These are phyloP conservation scores for Willisornis vidua DNA, from an alignment of 2,113 vertebrate species.

Conservation along the genomic window DNA sequence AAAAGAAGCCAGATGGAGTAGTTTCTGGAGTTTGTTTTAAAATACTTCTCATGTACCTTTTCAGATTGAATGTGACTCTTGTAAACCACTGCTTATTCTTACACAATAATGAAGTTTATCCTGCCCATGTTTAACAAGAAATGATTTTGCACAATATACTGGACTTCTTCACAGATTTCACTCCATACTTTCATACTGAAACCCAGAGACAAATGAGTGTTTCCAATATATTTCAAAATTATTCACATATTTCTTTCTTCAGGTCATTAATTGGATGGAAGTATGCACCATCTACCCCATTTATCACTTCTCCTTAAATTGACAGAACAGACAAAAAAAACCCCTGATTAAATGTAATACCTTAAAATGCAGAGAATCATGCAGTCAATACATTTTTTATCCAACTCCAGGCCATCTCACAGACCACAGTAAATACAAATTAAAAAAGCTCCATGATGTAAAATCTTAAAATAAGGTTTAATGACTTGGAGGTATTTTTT, in stretches of 20 bases:
- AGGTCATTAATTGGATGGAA: constrained; percentile 12
- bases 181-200: neutral
- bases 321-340: neutral
- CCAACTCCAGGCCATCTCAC: neutral
- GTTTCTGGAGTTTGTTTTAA: neutral
- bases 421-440: neutral
- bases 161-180: neutral
- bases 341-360: neutral
- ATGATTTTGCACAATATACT: neutral
- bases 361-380: neutral
- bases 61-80: neutral
- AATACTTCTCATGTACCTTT: neutral
- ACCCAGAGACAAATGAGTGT: neutral
- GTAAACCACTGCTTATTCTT: neutral
- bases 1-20: neutral
- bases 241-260: constrained; percentile 28
- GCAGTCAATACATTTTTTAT: neutral
- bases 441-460: neutral
- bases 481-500: neutral
- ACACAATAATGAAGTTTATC: neutral
- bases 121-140: neutral
- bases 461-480: neutral
- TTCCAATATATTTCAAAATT: neutral
- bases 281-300: neutral
- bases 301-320: neutral